Conservation (phyloP, 1,140 invertebrate genomes). For the Drosophila pectinifera region DNA sequence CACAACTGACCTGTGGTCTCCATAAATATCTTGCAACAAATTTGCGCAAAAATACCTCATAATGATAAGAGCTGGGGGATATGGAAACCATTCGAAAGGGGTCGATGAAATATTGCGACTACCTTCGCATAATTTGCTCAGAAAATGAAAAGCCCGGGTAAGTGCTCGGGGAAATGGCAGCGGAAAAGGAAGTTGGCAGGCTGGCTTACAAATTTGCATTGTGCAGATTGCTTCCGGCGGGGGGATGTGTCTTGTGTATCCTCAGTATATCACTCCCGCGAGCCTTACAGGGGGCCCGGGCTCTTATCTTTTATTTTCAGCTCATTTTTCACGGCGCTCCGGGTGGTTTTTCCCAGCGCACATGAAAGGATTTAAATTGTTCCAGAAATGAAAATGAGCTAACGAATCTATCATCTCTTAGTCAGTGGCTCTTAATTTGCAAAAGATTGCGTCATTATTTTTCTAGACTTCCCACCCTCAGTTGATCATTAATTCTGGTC, state of each 20-base stretch:
- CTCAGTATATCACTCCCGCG: constrained; percentile 16
- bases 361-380: constrained; percentile 1
- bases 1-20: constrained; percentile 17
- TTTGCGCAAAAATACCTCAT: constrained; percentile 4
- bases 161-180: constrained; percentile 23
- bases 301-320: constrained; percentile 16
- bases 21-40: constrained; percentile 10
- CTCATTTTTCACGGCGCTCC: constrained; percentile 15
- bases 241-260: constrained; percentile 43
- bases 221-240: constrained; percentile 61
- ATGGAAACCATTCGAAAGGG: not conserved
- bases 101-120: constrained; percentile 21
- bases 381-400: not conserved
- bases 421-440: not conserved
- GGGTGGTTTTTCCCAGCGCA: not conserved
- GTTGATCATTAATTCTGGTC: not conserved
- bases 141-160: not conserved
- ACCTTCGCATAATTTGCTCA: constrained; percentile 37
- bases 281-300: not conserved
- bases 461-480: too few species aligned
- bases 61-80: not conserved
- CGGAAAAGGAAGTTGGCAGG: constrained; percentile 38
- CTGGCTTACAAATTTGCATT: constrained; percentile 66
- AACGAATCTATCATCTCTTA: not conserved
- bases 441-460: constrained; percentile 5